Conservation (phyloP, 2,888 invertebrate genomes). For the Pteria penguin region DNA sequence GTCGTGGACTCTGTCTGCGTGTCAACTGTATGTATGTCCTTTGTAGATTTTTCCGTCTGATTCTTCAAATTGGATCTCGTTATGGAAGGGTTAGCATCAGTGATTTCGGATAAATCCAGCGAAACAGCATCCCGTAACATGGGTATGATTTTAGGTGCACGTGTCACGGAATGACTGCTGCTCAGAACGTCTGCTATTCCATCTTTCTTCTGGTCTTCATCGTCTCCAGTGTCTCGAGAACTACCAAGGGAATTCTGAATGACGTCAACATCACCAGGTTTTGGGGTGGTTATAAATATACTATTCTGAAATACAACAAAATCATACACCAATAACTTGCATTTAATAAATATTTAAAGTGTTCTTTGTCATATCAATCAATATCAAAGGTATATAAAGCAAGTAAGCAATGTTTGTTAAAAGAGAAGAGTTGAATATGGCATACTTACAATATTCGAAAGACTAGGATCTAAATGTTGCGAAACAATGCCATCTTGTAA, state of each 20-base stretch:
- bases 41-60: background rate
- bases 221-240: background rate
- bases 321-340: no score
- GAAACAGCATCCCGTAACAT: background rate
- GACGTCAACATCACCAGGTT: background rate
- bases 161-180: background rate
- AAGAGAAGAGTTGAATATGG: no score
- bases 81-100: background rate
- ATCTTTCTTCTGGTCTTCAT: background rate
- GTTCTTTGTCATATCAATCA: no score
- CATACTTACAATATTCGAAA: constrained; percentile 8
- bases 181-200: background rate
- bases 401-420: no score
- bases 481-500: background rate
- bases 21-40: background rate
- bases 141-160: background rate
- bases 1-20: background rate
- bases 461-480: constrained; percentile 6
- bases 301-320: background rate
- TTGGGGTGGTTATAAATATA: background rate
- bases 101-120: background rate
- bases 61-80: background rate
- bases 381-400: no score
- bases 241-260: background rate
- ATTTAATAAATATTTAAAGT: no score